Base-by-base conservation (phyloP, 2,888 invertebrate genomes). In the Rhopalosiphum nymphaeae region DNA sequence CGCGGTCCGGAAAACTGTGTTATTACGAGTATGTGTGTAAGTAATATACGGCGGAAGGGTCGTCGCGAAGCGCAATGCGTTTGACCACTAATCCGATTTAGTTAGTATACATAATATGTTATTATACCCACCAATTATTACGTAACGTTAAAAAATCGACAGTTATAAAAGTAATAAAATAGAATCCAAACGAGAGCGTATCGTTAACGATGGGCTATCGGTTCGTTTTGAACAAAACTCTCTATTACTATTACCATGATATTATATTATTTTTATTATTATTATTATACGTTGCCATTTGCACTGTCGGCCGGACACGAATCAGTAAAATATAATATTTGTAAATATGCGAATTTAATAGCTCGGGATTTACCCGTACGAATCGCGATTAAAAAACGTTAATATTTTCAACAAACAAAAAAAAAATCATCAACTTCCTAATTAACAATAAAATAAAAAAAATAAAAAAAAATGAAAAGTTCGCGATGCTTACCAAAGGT, bases 91-190 rank as follows among this genome's bases (percentile, higher is more conserved):
- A 78, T 78, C 78, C 78, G 36, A 78, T 78, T 78, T 78, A 21
- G 36, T 25, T 9, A 36, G 36, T 78, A 36, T 36, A 78, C 36
- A 78, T 36, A 78, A 36, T 78, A 78, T 78, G 36, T 78, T 36
- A 78, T 78, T 78, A 21, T 78, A 78, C 21, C 78, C 21, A 78
- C 78, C 36, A 78, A 36, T 78, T 78, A 78, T 78, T 78, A 78
- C 78, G 78, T 78, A 78, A 78, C 78, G 78, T 78, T 78, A 42
- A 78, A 36, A 78, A 78, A 78, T 78, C 78, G 36, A 78, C 78
- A 36, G 36, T 78, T 21, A 78, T 21, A 78, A 78, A 21, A 36
- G 29, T 29, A 78, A 78, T 36, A 36, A 78, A 78, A 78, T 36
- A 36, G 36, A 78, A 78, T 36, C 78, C 36, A 36, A 78, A 78